Percentiles rank a stretch among this genome's conserved stretches.
Evolutionary conservation across 2,797 vertebrate species (phyloP).

Genomic region (Ceryle rudis): DNA sequence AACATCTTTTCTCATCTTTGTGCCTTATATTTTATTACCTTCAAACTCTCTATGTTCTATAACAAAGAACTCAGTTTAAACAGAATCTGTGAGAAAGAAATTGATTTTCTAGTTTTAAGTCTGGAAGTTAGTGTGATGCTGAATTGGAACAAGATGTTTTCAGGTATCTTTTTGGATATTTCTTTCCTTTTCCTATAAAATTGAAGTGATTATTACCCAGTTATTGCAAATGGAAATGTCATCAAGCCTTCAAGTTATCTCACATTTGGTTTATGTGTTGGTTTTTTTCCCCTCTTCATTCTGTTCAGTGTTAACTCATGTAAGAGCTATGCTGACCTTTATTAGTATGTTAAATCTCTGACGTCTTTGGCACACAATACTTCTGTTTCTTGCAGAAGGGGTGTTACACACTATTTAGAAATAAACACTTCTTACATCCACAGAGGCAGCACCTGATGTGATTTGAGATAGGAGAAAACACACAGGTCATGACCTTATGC

Average conservation of each 20-base stretch:
- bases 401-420: background rate
- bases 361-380: background rate
- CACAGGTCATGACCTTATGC: background rate
- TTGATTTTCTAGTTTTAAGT: background rate
- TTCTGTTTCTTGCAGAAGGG: background rate
- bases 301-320: background rate
- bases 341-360: background rate
- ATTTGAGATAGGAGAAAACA: background rate
- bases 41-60: background rate
- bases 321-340: background rate
- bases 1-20: background rate
- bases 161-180: background rate
- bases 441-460: background rate
- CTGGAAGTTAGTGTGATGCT: background rate
- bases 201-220: background rate
- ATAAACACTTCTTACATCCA: background rate
- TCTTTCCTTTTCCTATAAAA: background rate
- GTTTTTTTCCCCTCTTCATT: background rate
- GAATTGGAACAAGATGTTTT: background rate
- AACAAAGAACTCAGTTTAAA: background rate
- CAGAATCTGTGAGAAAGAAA: background rate
- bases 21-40: background rate
- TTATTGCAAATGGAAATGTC: background rate
- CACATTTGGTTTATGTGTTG: background rate
- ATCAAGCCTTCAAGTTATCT: background rate